Base-by-base conservation (phyloP, 1,140 invertebrate genomes). In the Temnothorax curvispinosus region DNA sequence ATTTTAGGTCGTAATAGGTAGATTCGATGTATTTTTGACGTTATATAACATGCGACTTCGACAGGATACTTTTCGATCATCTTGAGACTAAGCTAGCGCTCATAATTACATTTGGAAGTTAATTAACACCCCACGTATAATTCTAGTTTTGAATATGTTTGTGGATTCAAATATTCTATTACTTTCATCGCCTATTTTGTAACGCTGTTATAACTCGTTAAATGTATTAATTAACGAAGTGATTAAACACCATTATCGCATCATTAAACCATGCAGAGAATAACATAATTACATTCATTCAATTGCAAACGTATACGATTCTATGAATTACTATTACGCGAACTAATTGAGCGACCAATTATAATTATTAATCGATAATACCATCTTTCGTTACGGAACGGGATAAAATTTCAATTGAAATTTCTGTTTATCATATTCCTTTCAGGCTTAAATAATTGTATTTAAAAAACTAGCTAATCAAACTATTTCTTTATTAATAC, bases 281-380 rank as follows among this genome's bases (percentile, higher is more conserved):
- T 74, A 84, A 84, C 44, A 75, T 62, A 84, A 84, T 84, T 84
- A 75, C 80, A 84, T 84, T 84, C n/a, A 74, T 84, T 75, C 69
- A 84, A 47, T 84, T 75, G 80, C 54, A 32, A 84, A 75, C 41
- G 50, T 69, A 65, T 81, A 69, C 50, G n/a, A 84, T 60, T 75
- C 32, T 75, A 62, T 67, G 80, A 84, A 84, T 75, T 50, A 84
- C 69, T 84, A 84, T 84, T 84, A 62, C 44, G 27, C 56, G 44
- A 38, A 32, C 41, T 84, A 84, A 84, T 84, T 84, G 69, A 47
- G 27, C 54, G 80, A 44, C 13, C 65, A 72, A 62, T 84, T 27
- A 27, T 27, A 27, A 27, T 27, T 27, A 27, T 27, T 75, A 84
- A 74, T 62, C 80, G 69, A 50, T 60, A 84, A 11, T 58, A 69